A percentile compares a stretch with the other conserved stretches of the same genome.
Conservation (phyloP, 2,113 vertebrate species). For the Prolemur simus region DNA sequence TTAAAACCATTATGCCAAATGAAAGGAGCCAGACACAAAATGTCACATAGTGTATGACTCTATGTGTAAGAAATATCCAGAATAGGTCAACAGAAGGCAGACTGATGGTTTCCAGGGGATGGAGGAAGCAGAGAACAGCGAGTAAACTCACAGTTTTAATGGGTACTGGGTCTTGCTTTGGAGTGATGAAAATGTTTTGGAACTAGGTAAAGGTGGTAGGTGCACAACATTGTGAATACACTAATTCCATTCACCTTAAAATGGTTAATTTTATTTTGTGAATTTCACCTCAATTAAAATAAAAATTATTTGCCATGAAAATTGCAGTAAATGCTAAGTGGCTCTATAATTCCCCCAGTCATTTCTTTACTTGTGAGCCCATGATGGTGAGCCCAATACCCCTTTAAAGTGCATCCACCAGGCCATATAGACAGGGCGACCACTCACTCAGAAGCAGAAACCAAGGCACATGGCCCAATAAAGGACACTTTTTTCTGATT, state of each 20-base stretch:
- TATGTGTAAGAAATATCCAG: not conserved
- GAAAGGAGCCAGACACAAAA: too few relatives aligned
- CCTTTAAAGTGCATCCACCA: not conserved
- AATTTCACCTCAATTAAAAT: not conserved
- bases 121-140: not conserved
- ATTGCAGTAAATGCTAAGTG: not conserved
- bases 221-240: not conserved
- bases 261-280: not conserved
- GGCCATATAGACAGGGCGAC: not conserved
- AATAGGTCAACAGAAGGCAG: not conserved
- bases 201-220: not conserved
- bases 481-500: not conserved
- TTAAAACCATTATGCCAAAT: not conserved
- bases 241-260: not conserved
- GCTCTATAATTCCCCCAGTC: not conserved
- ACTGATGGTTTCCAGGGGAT: not conserved
- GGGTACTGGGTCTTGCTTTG: not conserved
- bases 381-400: not conserved
- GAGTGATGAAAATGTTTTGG: not conserved
- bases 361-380: not conserved
- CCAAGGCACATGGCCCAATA: not conserved
- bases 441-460: not conserved
- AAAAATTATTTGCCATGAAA: not conserved
- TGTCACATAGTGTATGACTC: not conserved
- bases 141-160: not conserved